phyloP scores from a whole-genome alignment of 1,140 invertebrate species.

The Aphidius gifuensis region DNA sequence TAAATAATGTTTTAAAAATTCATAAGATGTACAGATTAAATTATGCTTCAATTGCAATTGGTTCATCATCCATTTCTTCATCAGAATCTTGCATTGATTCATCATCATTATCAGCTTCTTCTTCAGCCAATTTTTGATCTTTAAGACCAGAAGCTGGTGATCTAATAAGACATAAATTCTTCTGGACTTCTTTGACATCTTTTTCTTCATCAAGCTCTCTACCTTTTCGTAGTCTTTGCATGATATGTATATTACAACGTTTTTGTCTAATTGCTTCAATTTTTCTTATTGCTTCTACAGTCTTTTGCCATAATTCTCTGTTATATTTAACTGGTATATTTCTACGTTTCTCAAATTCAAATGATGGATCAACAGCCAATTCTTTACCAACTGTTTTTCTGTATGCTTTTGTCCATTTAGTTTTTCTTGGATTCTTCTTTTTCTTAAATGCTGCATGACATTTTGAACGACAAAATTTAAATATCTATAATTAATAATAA shows the following conservation, averaged over 20 bases:
- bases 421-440: constrained; percentile 98
- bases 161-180: constrained; percentile 84
- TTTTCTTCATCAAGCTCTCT: constrained; percentile 80
- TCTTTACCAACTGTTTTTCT: constrained; percentile 96
- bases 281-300: constrained; percentile 90
- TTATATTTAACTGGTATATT: constrained; percentile 93
- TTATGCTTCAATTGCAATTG: constrained; percentile 33
- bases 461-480: constrained; percentile 97
- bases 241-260: constrained; percentile 72
- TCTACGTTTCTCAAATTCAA: constrained; percentile 94
- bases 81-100: constrained; percentile 57
- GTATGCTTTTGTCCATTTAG: constrained; percentile 98
- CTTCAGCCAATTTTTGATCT: constrained; percentile 64
- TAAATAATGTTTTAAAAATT: too few relatives aligned
- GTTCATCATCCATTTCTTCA: constrained; percentile 47
- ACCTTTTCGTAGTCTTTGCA: constrained; percentile 83
- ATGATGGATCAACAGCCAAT: constrained; percentile 90
- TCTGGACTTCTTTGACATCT: constrained; percentile 87
- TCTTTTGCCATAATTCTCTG: constrained; percentile 88
- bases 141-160: constrained; percentile 85
- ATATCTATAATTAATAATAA: constrained; percentile 62
- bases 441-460: constrained; percentile 98
- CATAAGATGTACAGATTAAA: neutral
- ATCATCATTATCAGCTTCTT: constrained; percentile 59
- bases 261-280: constrained; percentile 82